Evolutionary conservation across 2,888 invertebrate genomes (phyloP).

Genomic region (Idaea dimidiata): DNA sequence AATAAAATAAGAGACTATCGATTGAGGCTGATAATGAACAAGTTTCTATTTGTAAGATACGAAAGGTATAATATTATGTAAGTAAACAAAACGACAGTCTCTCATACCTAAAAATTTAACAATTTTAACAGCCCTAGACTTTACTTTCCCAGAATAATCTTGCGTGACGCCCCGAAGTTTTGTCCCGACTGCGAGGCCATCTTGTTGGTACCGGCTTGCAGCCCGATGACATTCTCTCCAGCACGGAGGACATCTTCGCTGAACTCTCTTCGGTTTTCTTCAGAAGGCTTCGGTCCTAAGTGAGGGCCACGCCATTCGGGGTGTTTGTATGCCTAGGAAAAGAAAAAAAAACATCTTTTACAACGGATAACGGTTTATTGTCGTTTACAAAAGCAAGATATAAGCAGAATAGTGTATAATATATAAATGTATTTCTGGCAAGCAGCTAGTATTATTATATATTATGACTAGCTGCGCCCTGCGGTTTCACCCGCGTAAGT

Average conservation of each 20-base stretch:
- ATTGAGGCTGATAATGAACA: not conserved
- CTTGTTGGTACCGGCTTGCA: constrained; percentile 93
- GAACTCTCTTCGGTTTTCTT: constrained; percentile 91
- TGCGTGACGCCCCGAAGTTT: constrained; percentile 91
- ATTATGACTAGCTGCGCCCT: too few species aligned
- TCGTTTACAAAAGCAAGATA: too few species aligned
- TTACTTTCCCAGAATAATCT: constrained; percentile 89
- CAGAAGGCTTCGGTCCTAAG: constrained; percentile 92
- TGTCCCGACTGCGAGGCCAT: constrained; percentile 92
- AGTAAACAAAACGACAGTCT: not conserved
- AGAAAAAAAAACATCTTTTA: constrained; percentile 6
- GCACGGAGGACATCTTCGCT: constrained; percentile 90
- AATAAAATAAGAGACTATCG: constrained; percentile 12
- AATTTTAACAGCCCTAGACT: not conserved
- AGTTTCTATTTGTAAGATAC: too few species aligned
- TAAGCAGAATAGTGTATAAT: too few species aligned
- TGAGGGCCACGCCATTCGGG: constrained; percentile 91
- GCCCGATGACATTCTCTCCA: constrained; percentile 90
- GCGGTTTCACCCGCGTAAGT: too few species aligned
- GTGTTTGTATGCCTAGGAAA: constrained; percentile 86
- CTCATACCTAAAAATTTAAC: not conserved
- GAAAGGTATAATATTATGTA: too few species aligned
- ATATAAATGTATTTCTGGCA: too few species aligned
- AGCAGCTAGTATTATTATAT: too few species aligned
- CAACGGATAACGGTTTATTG: too few species aligned